Base-by-base conservation (phyloP, 2,888 invertebrate species). In the Uloborus plumipes region DNA sequence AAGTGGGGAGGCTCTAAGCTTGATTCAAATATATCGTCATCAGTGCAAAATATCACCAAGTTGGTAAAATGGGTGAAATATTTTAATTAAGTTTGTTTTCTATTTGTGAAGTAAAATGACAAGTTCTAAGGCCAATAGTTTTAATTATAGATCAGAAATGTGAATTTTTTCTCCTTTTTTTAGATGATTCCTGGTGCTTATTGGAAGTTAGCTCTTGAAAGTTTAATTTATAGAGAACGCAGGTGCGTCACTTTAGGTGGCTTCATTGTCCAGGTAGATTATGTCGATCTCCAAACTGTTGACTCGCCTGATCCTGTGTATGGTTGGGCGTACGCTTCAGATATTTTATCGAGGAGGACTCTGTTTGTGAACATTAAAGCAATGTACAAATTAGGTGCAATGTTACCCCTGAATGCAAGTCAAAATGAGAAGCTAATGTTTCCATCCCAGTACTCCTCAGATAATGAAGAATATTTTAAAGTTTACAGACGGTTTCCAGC, bases 121-220 rank as follows among this genome's bases (percentile, higher is more conserved):
- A n/a, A n/a, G n/a, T n/a, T n/a, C n/a, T n/a, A n/a, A n/a, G n/a
- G n/a, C n/a, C n/a, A n/a, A n/a, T n/a, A n/a, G n/a, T n/a, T n/a
- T n/a, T n/a, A n/a, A n/a, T n/a, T 39, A 39, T 39, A 11, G 9
- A 11, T 7, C 1, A 39, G 11, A 39, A 39, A 39, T 39, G 9
- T 39, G 9, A 4, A 39, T 39, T n/a, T n/a, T n/a, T 2, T 39
- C 39, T 9, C 39, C 39, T 9, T 39, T 39, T 39, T 16, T 61
- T 51, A 82, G 81, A 75, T 82, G 81, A 82, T 76, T 22, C 81
- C 81, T 59, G 81, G 81, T 16, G 81, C 81, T 31, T 82, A 75
- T 26, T 82, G 81, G 81, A 72, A 71, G 51, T 53, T 66, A 49
- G 66, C 75, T 7, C 18, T 76, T 2, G 75, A 75, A 14, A 76